A percentile compares a stretch with the other conserved stretches of the same genome.
Conservation (phyloP, 2,888 invertebrate genomes). For the Malthinus seriepunctatus region DNA sequence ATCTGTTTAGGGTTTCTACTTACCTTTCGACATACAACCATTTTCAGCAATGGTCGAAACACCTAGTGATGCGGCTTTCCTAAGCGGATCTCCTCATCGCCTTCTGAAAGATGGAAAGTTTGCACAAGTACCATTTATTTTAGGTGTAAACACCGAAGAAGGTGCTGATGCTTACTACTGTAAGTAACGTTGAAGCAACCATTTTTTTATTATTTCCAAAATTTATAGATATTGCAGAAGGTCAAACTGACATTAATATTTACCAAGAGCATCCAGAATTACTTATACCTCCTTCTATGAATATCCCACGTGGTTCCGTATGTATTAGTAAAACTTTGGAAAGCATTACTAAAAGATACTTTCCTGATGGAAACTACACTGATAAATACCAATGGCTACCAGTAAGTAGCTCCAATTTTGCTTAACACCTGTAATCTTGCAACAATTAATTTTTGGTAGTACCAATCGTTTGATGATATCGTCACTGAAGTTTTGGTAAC, state of each 20-base stretch:
- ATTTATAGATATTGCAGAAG: constrained; percentile 4
- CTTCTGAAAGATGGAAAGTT: background rate
- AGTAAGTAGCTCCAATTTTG: constrained; percentile 3
- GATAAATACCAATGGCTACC: constrained; percentile 10
- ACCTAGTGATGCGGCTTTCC: background rate
- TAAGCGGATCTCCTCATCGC: background rate
- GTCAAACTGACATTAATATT: constrained; percentile 1
- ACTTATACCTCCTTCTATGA: background rate
- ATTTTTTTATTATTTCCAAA: too few species aligned
- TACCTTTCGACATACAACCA: background rate
- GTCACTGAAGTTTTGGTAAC: constrained; percentile 12
- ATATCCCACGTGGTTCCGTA: background rate
- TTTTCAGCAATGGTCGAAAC: background rate
- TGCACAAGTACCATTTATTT: background rate
- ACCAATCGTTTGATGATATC: constrained; percentile 15
- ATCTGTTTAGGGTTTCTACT: background rate
- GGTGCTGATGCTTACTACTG: constrained; percentile 6
- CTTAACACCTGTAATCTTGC: background rate
- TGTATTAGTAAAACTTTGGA: background rate
- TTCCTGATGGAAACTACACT: background rate
- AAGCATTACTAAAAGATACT: background rate
- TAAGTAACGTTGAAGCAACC: constrained; percentile 1
- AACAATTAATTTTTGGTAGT: constrained; percentile 11
- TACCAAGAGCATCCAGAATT: background rate
- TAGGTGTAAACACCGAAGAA: background rate